Evolutionary conservation across 2,888 invertebrate species (phyloP), one percentile per base, ranked within the genome.

Genomic region (Pseudococcus longispinus): DNA sequence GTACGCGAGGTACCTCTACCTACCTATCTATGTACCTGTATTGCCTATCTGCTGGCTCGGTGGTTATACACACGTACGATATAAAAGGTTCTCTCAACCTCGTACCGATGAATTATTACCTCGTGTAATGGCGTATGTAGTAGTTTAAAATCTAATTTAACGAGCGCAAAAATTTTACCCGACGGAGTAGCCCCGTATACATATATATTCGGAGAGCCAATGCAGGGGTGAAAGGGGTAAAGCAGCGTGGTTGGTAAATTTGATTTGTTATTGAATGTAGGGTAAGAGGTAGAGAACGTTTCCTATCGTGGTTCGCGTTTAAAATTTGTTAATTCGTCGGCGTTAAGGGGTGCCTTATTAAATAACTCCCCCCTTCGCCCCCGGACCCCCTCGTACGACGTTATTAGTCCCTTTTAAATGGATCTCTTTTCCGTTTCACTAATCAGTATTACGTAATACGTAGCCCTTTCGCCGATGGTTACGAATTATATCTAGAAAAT

Each of bases 71-170:
- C 51, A n/a, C n/a, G n/a, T 46, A 46, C 44, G 4, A 51, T 51
- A 51, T 51, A n/a, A 15, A 46, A 46, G 46, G 46, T 60, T 60
- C 60, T 60, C n/a, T 60, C n/a, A 9, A 1, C 8, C 60, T 60
- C 20, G 60, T 60, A 60, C n/a, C 8, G 18, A 26, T 65, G 26
- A 65, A 65, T 13, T 65, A 65, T 65, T 65, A 51, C 51, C 8
- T 9, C 11, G 26, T 26, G 26, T 65, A 65, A 65, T 65, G 26
- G 65, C 65, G 23, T 65, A 26, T 65, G 65, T 65, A 65, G 60
- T 60, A 60, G 65, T 65, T 65, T 65, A 65, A 65, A 65, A 65
- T 23, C 65, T 26, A 65, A 65, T 65, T 65, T 65, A 65, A 65
- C 65, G 65, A 26, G 65, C 65, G 65, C 26, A 65, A 26, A 65